These are phyloP conservation scores for Chelmon rostratus DNA, from an alignment of 2,797 vertebrate species.

Conservation along the genomic window DNA sequence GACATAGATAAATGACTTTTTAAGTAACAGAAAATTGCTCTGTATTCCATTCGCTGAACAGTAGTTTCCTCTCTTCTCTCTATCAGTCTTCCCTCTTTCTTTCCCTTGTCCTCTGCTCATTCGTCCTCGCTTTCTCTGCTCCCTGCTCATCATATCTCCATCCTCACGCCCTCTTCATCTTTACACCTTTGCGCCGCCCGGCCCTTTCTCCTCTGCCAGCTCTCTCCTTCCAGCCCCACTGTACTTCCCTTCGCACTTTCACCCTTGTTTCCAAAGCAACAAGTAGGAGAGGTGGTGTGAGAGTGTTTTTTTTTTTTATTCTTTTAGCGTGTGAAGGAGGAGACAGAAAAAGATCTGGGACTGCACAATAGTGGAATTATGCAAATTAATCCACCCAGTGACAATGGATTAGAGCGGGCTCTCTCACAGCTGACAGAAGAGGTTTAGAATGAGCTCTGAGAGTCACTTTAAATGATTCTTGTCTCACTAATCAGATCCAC, in stretches of 20 bases:
- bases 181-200: constrained; percentile 47
- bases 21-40: constrained; percentile 87
- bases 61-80: constrained; percentile 73
- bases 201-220: constrained; percentile 43
- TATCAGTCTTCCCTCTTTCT: constrained; percentile 57
- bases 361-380: constrained; percentile 83
- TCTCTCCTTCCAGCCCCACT: constrained; percentile 41
- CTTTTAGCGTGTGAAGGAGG: constrained; percentile 55
- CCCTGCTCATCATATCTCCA: constrained; percentile 56
- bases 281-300: constrained; percentile 67
- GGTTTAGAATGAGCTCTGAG: constrained; percentile 67
- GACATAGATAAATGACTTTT: constrained; percentile 87
- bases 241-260: constrained; percentile 40
- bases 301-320: constrained; percentile 12
- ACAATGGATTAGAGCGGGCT: constrained; percentile 81
- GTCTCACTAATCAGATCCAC: constrained; percentile 74
- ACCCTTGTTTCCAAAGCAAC: constrained; percentile 77
- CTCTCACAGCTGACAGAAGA: constrained; percentile 77
- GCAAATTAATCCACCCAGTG: constrained; percentile 82
- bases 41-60: constrained; percentile 79
- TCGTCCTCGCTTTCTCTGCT: constrained; percentile 51
- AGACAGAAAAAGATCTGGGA: constrained; percentile 72
- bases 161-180: constrained; percentile 53
- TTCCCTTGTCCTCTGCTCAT: constrained; percentile 25
- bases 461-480: constrained; percentile 78